A percentile compares a stretch with the other conserved stretches of the same genome.
Conservation (phyloP, 2,113 vertebrate species). For the Rhabdornis inornatus region DNA sequence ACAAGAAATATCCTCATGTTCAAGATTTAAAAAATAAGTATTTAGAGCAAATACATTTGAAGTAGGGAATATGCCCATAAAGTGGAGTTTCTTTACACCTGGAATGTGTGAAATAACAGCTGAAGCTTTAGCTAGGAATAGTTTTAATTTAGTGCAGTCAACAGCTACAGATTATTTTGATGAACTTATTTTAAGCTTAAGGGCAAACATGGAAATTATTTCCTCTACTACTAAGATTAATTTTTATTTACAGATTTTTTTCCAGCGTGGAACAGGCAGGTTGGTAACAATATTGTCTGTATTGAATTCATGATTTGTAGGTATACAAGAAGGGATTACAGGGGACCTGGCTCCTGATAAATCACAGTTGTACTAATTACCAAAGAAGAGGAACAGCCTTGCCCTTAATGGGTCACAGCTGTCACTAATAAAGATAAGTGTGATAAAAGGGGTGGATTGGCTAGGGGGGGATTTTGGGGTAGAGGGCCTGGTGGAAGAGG, state of each 20-base stretch:
- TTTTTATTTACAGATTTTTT: background rate
- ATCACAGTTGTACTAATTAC: too few relatives aligned
- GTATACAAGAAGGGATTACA: too few relatives aligned
- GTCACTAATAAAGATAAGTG: too few relatives aligned
- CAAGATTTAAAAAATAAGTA: background rate
- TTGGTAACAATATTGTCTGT: background rate
- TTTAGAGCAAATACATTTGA: background rate
- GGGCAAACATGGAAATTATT: background rate
- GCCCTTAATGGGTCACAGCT: too few relatives aligned
- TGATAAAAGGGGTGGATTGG: too few relatives aligned
- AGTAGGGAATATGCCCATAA: background rate
- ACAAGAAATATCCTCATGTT: background rate
- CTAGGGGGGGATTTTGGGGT: too few relatives aligned
- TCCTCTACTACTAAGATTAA: background rate
- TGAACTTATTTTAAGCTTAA: background rate
- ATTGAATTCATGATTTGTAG: background rate
- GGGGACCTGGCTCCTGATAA: too few relatives aligned
- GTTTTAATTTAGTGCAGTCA: background rate
- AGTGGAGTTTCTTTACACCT: background rate
- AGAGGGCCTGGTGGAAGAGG: too few relatives aligned
- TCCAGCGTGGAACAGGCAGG: background rate
- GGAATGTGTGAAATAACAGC: background rate
- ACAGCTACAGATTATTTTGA: background rate
- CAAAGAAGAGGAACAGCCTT: too few relatives aligned
- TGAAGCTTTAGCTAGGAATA: background rate